Evolutionary conservation across 2,888 invertebrate species (phyloP).

Genomic region (Torymus auratus): DNA sequence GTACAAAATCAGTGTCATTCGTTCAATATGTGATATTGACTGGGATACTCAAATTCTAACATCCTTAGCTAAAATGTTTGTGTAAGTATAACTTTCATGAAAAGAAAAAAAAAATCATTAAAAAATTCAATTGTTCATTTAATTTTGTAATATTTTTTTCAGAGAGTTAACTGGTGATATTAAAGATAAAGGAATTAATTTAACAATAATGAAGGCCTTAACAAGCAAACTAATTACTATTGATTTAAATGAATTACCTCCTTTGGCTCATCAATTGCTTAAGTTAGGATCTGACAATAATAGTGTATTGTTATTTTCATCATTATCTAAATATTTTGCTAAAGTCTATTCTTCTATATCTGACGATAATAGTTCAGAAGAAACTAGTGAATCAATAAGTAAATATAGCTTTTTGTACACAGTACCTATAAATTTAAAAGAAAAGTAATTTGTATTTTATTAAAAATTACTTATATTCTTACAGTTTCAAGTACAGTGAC

Average conservation of each 20-base stretch:
- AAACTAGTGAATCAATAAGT: constrained; percentile 68
- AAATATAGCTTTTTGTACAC: constrained; percentile 8
- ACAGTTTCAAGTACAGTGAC: constrained; percentile 59
- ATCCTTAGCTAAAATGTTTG: constrained; percentile 83
- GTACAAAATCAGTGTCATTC: constrained; percentile 81
- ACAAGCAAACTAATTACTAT: constrained; percentile 80
- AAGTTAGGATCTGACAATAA: constrained; percentile 78
- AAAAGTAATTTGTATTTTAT: background rate
- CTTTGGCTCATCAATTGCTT: constrained; percentile 83
- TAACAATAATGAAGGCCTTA: constrained; percentile 81
- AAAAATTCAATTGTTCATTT: too few relatives aligned
- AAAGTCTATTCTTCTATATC: constrained; percentile 69
- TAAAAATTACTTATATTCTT: constrained; percentile 21
- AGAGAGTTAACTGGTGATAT: constrained; percentile 77
- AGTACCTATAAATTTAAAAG: too few relatives aligned
- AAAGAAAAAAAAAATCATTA: too few relatives aligned
- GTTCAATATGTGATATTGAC: constrained; percentile 80
- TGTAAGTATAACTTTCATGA: constrained; percentile 75
- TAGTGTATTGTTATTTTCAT: constrained; percentile 76
- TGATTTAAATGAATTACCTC: constrained; percentile 81
- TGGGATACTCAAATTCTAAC: constrained; percentile 81
- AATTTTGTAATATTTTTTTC: background rate
- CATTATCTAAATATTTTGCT: constrained; percentile 78
- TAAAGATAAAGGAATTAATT: constrained; percentile 74
- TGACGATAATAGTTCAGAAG: constrained; percentile 51